phyloP scores from a whole-genome alignment of 2,888 invertebrate genomes.

The Sarcophaga rosellei region DNA sequence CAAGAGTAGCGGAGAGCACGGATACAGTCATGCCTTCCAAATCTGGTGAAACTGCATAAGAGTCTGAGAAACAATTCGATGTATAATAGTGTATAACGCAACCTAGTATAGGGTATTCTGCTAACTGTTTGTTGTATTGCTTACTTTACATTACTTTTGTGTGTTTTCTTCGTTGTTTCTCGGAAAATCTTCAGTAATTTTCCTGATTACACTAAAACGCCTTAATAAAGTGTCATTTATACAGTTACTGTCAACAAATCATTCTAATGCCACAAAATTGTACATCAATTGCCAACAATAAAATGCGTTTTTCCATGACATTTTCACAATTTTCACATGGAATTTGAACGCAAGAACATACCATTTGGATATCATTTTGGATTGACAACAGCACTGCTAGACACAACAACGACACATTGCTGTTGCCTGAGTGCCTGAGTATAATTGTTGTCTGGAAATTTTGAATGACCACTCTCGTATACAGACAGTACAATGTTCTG shows the following conservation, averaged over 20 bases:
- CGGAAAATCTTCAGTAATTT: background rate
- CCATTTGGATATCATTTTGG: constrained; percentile 12
- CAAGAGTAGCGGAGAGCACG: too few species aligned
- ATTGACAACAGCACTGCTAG: constrained; percentile 45
- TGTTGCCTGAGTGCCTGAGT: background rate
- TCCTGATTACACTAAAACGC: constrained; percentile 23
- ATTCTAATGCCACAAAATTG: constrained; percentile 14
- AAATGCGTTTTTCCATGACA: background rate
- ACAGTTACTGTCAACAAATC: constrained; percentile 23
- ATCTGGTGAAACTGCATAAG: too few species aligned
- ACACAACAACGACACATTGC: constrained; percentile 19
- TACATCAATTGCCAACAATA: background rate
- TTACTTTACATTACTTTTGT: background rate
- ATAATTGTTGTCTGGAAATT: constrained; percentile 33
- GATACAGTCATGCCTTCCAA: too few species aligned
- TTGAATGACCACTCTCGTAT: constrained; percentile 15
- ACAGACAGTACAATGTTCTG: background rate
- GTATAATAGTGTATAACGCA: too few species aligned
- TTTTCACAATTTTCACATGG: constrained; percentile 26
- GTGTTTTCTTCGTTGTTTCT: background rate
- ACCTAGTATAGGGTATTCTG: too few species aligned
- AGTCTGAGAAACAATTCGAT: background rate
- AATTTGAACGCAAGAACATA: constrained; percentile 5
- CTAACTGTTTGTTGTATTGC: background rate
- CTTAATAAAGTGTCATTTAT: background rate